Percentiles rank a stretch among this genome's conserved stretches.
Evolutionary conservation across 2,797 vertebrate genomes (phyloP).

Genomic region (Clarias pachynema): DNA sequence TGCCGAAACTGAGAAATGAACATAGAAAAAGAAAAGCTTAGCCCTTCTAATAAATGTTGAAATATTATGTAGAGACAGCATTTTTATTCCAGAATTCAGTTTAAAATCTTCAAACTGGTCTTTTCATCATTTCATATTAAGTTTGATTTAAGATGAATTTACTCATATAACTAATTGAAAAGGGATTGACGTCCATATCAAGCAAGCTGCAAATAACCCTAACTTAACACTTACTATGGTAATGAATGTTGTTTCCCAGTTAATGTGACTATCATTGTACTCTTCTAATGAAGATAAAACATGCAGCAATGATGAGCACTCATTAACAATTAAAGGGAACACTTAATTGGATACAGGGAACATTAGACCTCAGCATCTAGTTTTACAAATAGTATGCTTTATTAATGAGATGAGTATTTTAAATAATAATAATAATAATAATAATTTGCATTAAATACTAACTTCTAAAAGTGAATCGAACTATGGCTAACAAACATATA

Average conservation of each 20-base stretch:
- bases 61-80: background rate
- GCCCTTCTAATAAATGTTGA: background rate
- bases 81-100: background rate
- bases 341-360: slow-evolving; percentile 77
- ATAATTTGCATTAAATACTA: slow-evolving; percentile 54
- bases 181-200: background rate
- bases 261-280: slow-evolving; percentile 24
- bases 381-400: slow-evolving; percentile 70
- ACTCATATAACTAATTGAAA: background rate
- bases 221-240: background rate
- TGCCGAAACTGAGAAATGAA: background rate
- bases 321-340: slow-evolving; percentile 73
- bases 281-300: slow-evolving; percentile 66
- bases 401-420: slow-evolving; percentile 70
- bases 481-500: background rate
- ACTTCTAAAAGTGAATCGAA: slow-evolving; percentile 45
- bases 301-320: slow-evolving; percentile 64
- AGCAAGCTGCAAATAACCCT: background rate
- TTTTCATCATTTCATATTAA: background rate
- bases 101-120: background rate
- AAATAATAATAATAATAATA: slow-evolving; percentile 12
- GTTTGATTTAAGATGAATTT: background rate
- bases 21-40: background rate
- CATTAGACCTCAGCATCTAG: slow-evolving; percentile 73
- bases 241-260: slow-evolving; percentile 6